A percentile compares a stretch with the other conserved stretches of the same genome.
Conservation (phyloP, 2,797 vertebrate genomes). For the Falco columbarius region DNA sequence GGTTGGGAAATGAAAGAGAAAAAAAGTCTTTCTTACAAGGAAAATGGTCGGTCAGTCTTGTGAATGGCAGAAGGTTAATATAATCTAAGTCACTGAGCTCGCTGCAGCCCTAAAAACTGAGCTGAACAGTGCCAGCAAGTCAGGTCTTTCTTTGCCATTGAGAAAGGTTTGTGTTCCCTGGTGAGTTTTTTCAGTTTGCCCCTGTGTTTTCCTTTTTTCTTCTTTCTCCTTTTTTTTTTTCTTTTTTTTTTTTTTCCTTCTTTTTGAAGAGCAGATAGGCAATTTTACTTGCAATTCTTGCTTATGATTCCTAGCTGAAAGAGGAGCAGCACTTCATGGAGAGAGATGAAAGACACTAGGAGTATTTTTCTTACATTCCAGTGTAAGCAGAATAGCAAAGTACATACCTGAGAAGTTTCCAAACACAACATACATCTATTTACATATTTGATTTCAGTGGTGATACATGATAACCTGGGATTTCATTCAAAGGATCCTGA, state of each 20-base stretch:
- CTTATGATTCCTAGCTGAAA: constrained; percentile 63
- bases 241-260: too few relatives aligned
- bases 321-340: constrained; percentile 62
- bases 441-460: constrained; percentile 74
- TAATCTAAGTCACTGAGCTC: background rate
- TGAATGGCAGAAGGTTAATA: background rate
- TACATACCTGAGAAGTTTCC: constrained; percentile 75
- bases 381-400: constrained; percentile 69
- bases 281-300: constrained; percentile 18
- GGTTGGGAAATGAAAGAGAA: background rate
- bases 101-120: background rate
- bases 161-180: background rate
- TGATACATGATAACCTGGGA: constrained; percentile 73
- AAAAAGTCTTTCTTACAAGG: background rate
- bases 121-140: background rate
- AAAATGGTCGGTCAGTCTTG: background rate
- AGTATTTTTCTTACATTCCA: constrained; percentile 74
- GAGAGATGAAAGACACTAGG: constrained; percentile 70
- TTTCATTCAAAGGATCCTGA: constrained; percentile 70
- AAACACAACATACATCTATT: constrained; percentile 74
- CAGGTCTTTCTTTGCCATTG: background rate
- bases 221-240: background rate
- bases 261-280: background rate
- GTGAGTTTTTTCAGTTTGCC: background rate
- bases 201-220: background rate